Evolutionary conservation across 2,888 invertebrate genomes (phyloP).

Genomic region (Crioceris asparagi): DNA sequence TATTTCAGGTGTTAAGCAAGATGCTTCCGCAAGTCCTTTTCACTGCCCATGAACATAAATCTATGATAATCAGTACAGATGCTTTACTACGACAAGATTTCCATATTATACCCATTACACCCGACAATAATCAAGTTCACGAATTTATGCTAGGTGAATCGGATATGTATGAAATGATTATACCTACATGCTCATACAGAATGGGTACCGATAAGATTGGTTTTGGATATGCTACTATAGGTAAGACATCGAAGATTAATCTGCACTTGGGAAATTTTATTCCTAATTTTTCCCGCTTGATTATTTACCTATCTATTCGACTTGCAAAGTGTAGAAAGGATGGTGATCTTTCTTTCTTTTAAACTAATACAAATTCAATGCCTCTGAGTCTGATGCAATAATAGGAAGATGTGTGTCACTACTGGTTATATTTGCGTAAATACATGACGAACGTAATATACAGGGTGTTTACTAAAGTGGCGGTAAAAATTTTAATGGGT

Average conservation of each 20-base stretch:
- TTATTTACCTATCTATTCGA: too few species aligned
- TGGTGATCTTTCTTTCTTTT: too few species aligned
- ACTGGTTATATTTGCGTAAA: too few species aligned
- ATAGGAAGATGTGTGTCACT: too few species aligned
- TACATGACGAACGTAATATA: too few species aligned
- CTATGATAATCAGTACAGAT: constrained; percentile 45
- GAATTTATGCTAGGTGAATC: constrained; percentile 38
- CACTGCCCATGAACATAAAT: constrained; percentile 58
- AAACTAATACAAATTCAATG: too few species aligned
- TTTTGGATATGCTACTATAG: constrained; percentile 71
- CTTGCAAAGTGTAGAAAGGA: too few species aligned
- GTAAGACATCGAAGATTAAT: constrained; percentile 38
- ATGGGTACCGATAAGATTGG: constrained; percentile 88
- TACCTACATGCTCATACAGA: constrained; percentile 92
- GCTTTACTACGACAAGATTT: constrained; percentile 28
- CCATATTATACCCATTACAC: constrained; percentile 29
- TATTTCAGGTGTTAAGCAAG: constrained; percentile 52
- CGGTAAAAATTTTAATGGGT: too few species aligned
- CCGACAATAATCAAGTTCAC: constrained; percentile 35
- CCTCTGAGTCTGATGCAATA: not conserved
- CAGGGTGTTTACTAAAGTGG: too few species aligned
- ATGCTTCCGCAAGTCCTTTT: constrained; percentile 60
- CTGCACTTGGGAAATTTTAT: not conserved
- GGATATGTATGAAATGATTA: constrained; percentile 62
- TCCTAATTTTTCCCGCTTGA: not conserved